Percentiles rank a stretch among this genome's conserved stretches.
phyloP scores from a whole-genome alignment of 2,888 invertebrate genomes.

The Apodemia mormo region DNA sequence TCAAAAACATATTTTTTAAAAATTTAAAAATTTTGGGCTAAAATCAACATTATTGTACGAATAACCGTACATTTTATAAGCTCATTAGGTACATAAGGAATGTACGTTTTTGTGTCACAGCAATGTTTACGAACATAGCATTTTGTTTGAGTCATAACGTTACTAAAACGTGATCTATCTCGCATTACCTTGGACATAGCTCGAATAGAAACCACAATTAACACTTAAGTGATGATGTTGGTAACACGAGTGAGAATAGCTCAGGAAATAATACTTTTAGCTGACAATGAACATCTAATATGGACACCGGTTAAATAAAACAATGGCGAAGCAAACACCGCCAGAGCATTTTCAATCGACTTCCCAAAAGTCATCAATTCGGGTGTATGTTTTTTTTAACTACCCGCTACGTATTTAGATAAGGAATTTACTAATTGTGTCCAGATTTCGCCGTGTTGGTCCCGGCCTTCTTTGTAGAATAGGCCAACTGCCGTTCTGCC shows the following conservation, averaged over 20 bases:
- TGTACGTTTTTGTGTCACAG: not conserved
- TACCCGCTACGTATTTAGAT: too few relatives aligned
- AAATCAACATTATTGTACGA: too few relatives aligned
- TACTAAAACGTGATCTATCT: constrained; percentile 9
- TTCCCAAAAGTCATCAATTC: too few relatives aligned
- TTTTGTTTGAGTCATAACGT: not conserved
- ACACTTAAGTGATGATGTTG: constrained; percentile 6
- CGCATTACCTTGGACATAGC: constrained; percentile 4
- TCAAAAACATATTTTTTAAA: too few relatives aligned
- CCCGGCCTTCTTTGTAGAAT: too few relatives aligned
- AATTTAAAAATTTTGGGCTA: too few relatives aligned
- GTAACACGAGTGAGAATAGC: not conserved
- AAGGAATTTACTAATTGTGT: too few relatives aligned
- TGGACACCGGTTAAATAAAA: not conserved
- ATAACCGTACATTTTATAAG: not conserved
- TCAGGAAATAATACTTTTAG: not conserved
- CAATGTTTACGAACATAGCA: constrained; percentile 3
- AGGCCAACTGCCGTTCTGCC: too few relatives aligned
- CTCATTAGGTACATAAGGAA: not conserved
- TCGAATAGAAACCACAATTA: not conserved
- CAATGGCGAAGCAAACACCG: too few relatives aligned
- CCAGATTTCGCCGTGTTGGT: too few relatives aligned
- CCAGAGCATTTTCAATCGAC: too few relatives aligned
- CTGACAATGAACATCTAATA: not conserved
- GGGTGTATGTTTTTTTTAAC: too few relatives aligned